Evolutionary conservation across 92 coral and sea anemone genomes (phyloP).

Genomic region (Heliopora coerulea): DNA sequence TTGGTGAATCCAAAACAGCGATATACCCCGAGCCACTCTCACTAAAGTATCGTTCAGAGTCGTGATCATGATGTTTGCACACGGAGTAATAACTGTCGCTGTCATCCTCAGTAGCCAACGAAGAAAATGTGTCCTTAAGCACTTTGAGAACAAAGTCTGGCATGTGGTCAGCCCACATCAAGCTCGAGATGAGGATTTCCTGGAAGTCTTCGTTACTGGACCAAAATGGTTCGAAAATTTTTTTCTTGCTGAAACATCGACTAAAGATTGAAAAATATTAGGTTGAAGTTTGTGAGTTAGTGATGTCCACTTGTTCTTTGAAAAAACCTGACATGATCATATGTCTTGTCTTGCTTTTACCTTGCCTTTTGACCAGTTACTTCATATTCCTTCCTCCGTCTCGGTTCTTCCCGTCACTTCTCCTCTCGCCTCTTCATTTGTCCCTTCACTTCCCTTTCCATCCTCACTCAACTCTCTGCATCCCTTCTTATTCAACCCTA

Average conservation of each 20-base stretch:
- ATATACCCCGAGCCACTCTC: conserved; percentile 12
- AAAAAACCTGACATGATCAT: too few relatives aligned
- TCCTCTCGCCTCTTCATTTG: too few relatives aligned
- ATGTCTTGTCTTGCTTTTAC: too few relatives aligned
- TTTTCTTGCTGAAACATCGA: conserved; percentile 49
- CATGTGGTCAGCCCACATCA: conserved; percentile 99
- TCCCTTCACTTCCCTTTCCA: too few relatives aligned
- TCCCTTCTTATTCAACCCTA: too few relatives aligned
- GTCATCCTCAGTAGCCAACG: not conserved
- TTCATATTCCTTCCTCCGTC: too few relatives aligned
- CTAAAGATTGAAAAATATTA: not conserved
- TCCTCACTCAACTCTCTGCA: too few relatives aligned
- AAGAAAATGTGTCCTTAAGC: conserved; percentile 50
- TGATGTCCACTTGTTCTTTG: too few relatives aligned
- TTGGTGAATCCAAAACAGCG: conserved; percentile 29
- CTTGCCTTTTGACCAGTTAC: too few relatives aligned
- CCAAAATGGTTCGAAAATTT: conserved; percentile 89
- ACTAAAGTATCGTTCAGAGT: not conserved
- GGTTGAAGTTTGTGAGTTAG: too few relatives aligned
- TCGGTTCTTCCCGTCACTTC: too few relatives aligned
- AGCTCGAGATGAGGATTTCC: conserved; percentile 79
- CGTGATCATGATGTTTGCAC: conserved; percentile 23
- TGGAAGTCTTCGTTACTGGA: conserved; percentile 85
- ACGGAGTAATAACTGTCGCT: not conserved
- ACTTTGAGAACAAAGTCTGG: conserved; percentile 96